phyloP scores from a whole-genome alignment of 2,888 invertebrate genomes.

The Amitus sp. region DNA sequence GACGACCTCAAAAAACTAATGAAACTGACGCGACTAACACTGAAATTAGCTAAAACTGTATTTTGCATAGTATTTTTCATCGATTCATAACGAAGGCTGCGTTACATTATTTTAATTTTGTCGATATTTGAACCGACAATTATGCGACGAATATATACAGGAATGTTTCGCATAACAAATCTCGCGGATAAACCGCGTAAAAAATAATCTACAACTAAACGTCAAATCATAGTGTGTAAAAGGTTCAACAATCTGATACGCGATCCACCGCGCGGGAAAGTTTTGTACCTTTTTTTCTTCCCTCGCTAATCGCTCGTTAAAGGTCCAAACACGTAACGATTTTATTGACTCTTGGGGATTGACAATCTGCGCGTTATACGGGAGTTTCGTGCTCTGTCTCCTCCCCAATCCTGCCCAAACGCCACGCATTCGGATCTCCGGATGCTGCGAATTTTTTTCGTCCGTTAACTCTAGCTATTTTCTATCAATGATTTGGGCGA shows the following conservation, averaged over 20 bases:
- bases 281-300: conserved; percentile 10
- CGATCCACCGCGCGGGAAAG: too few relatives aligned
- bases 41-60: too few relatives aligned
- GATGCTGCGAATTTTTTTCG: conserved; percentile 58
- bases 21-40: too few relatives aligned
- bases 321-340: conserved; percentile 18
- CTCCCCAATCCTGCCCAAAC: conserved; percentile 82
- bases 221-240: not conserved
- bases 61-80: too few relatives aligned
- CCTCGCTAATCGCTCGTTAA: conserved; percentile 16
- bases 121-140: not conserved
- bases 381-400: conserved; percentile 85
- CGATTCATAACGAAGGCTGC: too few relatives aligned
- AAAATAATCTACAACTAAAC: not conserved
- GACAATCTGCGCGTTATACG: conserved; percentile 69
- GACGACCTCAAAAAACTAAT: too few relatives aligned
- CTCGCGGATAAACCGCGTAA: too few relatives aligned
- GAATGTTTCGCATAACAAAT: conserved; percentile 4
- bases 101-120: not conserved
- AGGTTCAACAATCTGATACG: too few relatives aligned
- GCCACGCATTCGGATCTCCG: conserved; percentile 84
- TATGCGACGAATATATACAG: not conserved
- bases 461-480: too few relatives aligned
- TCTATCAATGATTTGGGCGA: too few relatives aligned
- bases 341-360: conserved; percentile 36